Evolutionary conservation across 2,797 vertebrate genomes (phyloP), one percentile per base, ranked within the genome.

Genomic region (Esox lucius): DNA sequence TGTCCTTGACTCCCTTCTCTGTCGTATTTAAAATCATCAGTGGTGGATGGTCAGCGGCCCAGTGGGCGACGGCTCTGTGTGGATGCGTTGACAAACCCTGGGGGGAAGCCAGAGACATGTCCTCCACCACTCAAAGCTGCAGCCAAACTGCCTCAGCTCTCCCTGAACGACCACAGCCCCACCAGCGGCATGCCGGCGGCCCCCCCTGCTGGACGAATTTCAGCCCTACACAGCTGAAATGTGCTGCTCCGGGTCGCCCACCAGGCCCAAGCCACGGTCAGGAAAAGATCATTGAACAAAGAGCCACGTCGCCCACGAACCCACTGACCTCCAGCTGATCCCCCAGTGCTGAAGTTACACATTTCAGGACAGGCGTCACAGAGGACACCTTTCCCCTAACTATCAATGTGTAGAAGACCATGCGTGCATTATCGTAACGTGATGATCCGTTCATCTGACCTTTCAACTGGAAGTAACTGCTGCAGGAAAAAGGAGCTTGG

Each of bases 121-220:
- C 15, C 16, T 19, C 26, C 28, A 8, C 28, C 31, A 13, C 61
- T 26, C 61, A 64, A 16, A 13, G 6, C 26, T 31, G 26, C 26
- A 31, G 62, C 28, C 64, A 17, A 66, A 33, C 7, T 7, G 8
- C 64, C 15, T 19, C 53, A 19, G 19, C 53, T 13, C 22, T 61
- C 56, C 11, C 56, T 26, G 17, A 33, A 19, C 15, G 17, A 46
- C 13, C 68, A 33, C 48, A 31, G 26, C 17, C 24, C 3, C 69
- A 72, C 78, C 64, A 2, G 71, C 76, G 65, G 53, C 80, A 79
- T 73, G 53, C 77, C 66, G 80, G 88, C 91, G 49, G 78, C 64
- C 79, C 90, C 92, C 89, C 84, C 90, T 90, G 80, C 84, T 91
- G 91, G 87, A 46, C 6, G 74, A 11, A 42, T 16, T 46, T 69